Evolutionary conservation across 2,113 vertebrate species (phyloP).

Genomic region (Oostethus manadensis): DNA sequence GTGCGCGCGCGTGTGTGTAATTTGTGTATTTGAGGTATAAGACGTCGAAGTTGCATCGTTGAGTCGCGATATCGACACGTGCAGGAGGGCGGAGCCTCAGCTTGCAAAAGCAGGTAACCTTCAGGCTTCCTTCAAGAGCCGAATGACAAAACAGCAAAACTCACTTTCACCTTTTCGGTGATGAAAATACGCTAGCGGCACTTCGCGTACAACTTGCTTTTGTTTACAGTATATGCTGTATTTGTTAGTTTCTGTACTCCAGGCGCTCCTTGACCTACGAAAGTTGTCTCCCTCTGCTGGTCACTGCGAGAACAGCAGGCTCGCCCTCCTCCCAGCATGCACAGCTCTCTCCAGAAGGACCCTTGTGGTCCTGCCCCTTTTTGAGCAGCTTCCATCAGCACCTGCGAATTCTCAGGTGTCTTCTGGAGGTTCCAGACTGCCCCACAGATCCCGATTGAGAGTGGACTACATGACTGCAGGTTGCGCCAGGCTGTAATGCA

Average conservation of each 20-base stretch:
- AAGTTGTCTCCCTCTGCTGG: constrained; percentile 43
- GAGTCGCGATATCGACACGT: constrained; percentile 36
- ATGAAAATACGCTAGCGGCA: neutral
- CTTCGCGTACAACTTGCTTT: neutral
- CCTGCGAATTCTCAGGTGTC: constrained; percentile 73
- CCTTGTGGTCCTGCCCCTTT: constrained; percentile 62
- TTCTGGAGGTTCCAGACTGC: constrained; percentile 56
- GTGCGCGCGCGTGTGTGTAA: constrained; percentile 34
- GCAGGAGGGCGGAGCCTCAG: constrained; percentile 1
- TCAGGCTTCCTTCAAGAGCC: neutral
- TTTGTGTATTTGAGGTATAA: constrained; percentile 23
- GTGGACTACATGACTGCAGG: constrained; percentile 82
- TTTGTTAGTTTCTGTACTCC: constrained; percentile 19
- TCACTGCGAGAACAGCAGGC: constrained; percentile 34
- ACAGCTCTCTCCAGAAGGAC: constrained; percentile 47
- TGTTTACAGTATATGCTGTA: constrained; percentile 39
- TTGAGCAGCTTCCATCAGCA: constrained; percentile 69
- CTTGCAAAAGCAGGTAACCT: neutral
- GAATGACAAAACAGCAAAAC: neutral
- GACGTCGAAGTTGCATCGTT: neutral
- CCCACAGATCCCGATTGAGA: constrained; percentile 63
- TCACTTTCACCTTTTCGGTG: neutral
- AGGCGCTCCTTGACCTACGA: constrained; percentile 48
- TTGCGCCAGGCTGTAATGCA: constrained; percentile 77
- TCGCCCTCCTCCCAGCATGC: constrained; percentile 53